Percentiles rank a stretch among this genome's conserved stretches.
These are phyloP conservation scores for Ceratina japonica DNA, from an alignment of 1,140 invertebrate species.

Conservation along the genomic window DNA sequence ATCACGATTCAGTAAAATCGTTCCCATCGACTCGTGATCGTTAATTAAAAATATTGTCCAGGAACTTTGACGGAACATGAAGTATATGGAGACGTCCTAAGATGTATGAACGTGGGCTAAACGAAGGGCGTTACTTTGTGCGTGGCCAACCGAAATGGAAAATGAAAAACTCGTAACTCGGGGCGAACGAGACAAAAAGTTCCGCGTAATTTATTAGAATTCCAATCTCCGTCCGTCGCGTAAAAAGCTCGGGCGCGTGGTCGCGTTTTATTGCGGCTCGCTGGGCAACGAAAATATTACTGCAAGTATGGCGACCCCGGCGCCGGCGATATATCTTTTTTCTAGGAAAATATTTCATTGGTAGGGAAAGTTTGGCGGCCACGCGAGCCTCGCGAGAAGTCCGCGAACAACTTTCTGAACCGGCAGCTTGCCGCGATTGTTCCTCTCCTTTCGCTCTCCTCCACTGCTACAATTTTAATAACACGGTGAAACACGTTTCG, in stretches of 20 bases:
- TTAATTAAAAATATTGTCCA: too few relatives aligned
- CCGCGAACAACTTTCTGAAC: too few relatives aligned
- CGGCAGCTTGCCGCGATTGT: background rate
- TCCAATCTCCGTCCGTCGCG: conserved; percentile 40
- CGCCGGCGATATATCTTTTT: conserved; percentile 1
- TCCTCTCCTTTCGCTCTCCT: background rate
- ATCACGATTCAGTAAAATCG: too few relatives aligned
- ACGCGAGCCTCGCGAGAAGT: background rate
- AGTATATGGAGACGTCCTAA: too few relatives aligned
- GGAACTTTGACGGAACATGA: too few relatives aligned
- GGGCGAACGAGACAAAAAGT: background rate
- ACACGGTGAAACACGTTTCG: background rate
- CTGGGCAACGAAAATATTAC: conserved; percentile 33
- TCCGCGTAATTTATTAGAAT: conserved; percentile 45
- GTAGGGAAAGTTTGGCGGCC: background rate
- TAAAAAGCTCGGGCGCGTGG: background rate
- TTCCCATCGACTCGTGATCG: too few relatives aligned
- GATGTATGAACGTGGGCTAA: too few relatives aligned
- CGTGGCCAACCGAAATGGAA: background rate
- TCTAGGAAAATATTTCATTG: conserved; percentile 35
- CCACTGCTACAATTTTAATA: background rate
- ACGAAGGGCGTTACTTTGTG: too few relatives aligned
- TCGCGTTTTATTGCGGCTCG: conserved; percentile 25
- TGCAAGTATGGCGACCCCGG: background rate
- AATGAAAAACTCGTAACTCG: background rate